Evolutionary conservation across 2,888 invertebrate genomes (phyloP), one percentile per base, ranked within the genome.

Genomic region (Achlya flavicornis): DNA sequence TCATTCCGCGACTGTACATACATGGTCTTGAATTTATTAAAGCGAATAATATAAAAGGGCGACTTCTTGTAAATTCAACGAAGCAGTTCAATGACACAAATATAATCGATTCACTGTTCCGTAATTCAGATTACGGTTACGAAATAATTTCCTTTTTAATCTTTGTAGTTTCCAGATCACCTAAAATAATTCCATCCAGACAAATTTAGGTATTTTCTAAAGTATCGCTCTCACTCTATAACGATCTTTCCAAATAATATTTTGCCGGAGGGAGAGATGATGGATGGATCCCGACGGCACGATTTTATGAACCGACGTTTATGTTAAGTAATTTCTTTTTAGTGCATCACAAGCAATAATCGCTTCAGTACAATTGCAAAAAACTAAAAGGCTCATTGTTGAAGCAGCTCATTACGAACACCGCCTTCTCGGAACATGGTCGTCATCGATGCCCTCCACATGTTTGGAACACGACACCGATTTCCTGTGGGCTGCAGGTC

Each of bases 401-500:
- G 53, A 53, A 19, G 53, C 53, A 19, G 53, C 64, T 62, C 62
- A 66, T 70, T 64, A 66, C 62, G 61, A 61, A 62, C 62, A 61
- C 43, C 66, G 68, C 57, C 46, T 76, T 75, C 78, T 75, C 73
- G 71, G 79, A 78, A 83, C 77, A 81, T 80, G 76, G 72, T 74
- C 79, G 79, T 53, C 53, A 80, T 83, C 79, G 77, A 74, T 78
- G 80, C 75, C 74, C 76, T 70, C 67, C 70, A 70, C 70, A 69
- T 70, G 78, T 79, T 80, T 74, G 80, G 74, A 87, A 87, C 81
- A 79, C 82, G 89, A 90, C 87, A 86, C 88, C 86, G 84, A 88
- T 88, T 88, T 90, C 90, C 89, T 89, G 90, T 72, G 74, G 75
- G 73, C 78, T 76, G 78, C 84, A 83, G 84, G 86, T 84, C 87